These are phyloP conservation scores for Erythrocercus mccallii DNA, from an alignment of 2,113 vertebrate species.

Conservation along the genomic window DNA sequence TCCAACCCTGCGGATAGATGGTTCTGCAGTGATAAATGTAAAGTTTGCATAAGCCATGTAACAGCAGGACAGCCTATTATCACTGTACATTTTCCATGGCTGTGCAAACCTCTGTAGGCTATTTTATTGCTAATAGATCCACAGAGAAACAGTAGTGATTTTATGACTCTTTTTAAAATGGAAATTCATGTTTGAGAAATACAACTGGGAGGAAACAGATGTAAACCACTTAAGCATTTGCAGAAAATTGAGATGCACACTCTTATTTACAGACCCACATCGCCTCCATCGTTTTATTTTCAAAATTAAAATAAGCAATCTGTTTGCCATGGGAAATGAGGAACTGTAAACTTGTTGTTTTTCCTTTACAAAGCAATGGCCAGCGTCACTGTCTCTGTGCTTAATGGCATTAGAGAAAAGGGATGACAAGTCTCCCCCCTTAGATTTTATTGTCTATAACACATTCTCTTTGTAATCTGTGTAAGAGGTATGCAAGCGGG, in stretches of 20 bases:
- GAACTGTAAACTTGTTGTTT: slow-evolving; percentile 75
- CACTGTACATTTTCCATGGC: slow-evolving; percentile 87
- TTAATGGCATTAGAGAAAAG: slow-evolving; percentile 69
- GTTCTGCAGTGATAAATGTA: slow-evolving; percentile 84
- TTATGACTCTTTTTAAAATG: slow-evolving; percentile 89
- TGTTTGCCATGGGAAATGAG: slow-evolving; percentile 80
- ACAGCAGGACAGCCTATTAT: slow-evolving; percentile 89
- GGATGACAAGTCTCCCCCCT: slow-evolving; percentile 44
- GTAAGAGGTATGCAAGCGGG: slow-evolving; percentile 63
- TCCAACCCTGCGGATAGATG: slow-evolving; percentile 82
- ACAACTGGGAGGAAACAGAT: slow-evolving; percentile 85
- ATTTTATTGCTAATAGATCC: slow-evolving; percentile 89
- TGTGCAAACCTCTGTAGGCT: slow-evolving; percentile 88
- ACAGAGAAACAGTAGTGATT: slow-evolving; percentile 85
- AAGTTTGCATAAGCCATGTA: slow-evolving; percentile 88
- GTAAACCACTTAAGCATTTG: slow-evolving; percentile 85
- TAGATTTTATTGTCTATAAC: slow-evolving; percentile 73
- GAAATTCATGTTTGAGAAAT: slow-evolving; percentile 90
- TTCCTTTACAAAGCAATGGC: slow-evolving; percentile 67
- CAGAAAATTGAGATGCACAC: slow-evolving; percentile 82
- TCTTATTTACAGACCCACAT: slow-evolving; percentile 84
- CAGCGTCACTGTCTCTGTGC: slow-evolving; percentile 49
- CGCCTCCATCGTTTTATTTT: slow-evolving; percentile 76
- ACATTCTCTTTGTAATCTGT: slow-evolving; percentile 58
- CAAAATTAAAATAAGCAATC: slow-evolving; percentile 83